Percentiles rank a stretch among this genome's conserved stretches.
Conservation (phyloP, 2,888 invertebrate species). For the Orthonevra nobilis region DNA sequence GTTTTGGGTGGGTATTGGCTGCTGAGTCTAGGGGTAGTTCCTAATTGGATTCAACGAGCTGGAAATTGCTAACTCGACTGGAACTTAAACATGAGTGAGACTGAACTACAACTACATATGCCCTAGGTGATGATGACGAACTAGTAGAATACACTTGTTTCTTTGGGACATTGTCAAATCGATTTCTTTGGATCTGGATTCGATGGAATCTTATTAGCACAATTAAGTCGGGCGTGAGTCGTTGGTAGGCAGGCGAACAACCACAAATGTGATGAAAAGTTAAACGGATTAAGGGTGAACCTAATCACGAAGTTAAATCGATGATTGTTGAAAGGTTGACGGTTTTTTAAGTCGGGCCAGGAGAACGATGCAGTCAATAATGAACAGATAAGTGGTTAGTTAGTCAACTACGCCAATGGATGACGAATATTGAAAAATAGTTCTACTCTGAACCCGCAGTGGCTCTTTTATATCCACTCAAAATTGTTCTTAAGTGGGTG, state of each 20-base stretch:
- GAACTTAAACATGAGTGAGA: conserved; percentile 67
- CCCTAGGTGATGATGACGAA: too few relatives aligned
- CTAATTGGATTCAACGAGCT: conserved; percentile 71
- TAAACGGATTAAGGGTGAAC: conserved; percentile 43
- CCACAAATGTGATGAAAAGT: conserved; percentile 33
- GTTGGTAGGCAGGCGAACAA: neutral
- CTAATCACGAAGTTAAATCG: conserved; percentile 25
- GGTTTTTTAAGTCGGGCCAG: too few relatives aligned
- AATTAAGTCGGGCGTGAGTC: conserved; percentile 42
- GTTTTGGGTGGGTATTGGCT: conserved; percentile 27
- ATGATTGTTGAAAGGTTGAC: conserved; percentile 21
- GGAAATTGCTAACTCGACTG: conserved; percentile 69
- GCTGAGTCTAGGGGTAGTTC: conserved; percentile 31
- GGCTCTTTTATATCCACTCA: too few relatives aligned
- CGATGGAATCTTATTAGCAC: conserved; percentile 57
- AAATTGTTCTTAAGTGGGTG: too few relatives aligned
- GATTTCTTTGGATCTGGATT: conserved; percentile 47
- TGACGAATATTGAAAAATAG: too few relatives aligned
- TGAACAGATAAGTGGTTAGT: too few relatives aligned
- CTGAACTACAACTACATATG: conserved; percentile 36
- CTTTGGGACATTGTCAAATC: conserved; percentile 47
- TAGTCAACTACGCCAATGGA: too few relatives aligned
- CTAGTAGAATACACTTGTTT: too few relatives aligned
- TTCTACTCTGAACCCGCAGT: too few relatives aligned
- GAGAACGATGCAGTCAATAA: too few relatives aligned